Conservation (phyloP, 1,140 invertebrate species). For the Tetranychus urticae region DNA sequence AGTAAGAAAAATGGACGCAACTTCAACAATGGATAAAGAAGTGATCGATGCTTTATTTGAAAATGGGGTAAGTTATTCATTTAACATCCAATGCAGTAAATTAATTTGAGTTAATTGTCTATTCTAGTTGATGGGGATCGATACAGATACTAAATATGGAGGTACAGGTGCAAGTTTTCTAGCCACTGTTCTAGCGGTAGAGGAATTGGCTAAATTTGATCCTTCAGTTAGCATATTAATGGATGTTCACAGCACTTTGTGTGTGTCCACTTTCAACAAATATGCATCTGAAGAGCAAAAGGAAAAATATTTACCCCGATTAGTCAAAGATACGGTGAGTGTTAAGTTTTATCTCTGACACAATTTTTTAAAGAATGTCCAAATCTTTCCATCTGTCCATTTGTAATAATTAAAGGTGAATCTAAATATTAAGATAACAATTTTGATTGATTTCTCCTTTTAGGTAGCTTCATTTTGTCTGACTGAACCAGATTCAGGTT, state of each 20-base stretch:
- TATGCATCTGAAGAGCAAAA: constrained; percentile 32
- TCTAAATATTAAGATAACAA: not conserved
- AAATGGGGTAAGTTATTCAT: constrained; percentile 40
- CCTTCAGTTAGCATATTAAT: constrained; percentile 57
- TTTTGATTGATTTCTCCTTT: not conserved
- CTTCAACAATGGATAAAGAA: constrained; percentile 43
- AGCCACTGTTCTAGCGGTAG: constrained; percentile 60
- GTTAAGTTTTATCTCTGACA: no score
- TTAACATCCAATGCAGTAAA: no score
- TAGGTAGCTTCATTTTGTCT: constrained; percentile 67
- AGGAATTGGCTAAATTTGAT: constrained; percentile 82
- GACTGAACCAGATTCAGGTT: constrained; percentile 51
- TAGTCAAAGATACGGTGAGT: constrained; percentile 23
- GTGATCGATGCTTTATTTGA: constrained; percentile 50
- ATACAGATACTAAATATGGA: constrained; percentile 44
- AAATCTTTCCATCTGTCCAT: not conserved
- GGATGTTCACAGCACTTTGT: constrained; percentile 82
- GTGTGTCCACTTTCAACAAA: constrained; percentile 39
- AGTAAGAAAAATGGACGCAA: constrained; percentile 75
- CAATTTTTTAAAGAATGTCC: no score
- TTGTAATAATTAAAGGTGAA: not conserved
- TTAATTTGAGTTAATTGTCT: no score
- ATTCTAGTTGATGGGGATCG: no score
- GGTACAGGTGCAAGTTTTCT: constrained; percentile 69
- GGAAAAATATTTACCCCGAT: constrained; percentile 29